These are phyloP conservation scores for Crotalus viridis DNA, from an alignment of 2,113 vertebrate genomes.

Conservation along the genomic window DNA sequence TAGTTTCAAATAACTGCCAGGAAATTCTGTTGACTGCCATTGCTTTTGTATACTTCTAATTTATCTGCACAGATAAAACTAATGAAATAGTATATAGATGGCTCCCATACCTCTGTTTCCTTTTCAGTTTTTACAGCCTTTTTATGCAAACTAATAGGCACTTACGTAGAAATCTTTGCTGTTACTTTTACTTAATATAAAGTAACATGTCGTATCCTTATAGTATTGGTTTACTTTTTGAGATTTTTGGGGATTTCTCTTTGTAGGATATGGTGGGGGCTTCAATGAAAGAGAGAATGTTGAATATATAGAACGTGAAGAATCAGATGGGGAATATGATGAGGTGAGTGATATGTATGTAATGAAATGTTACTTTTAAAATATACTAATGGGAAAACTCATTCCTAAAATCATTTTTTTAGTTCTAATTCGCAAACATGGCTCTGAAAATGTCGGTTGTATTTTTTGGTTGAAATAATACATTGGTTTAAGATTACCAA, in stretches of 20 bases:
- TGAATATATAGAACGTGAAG: slow-evolving; percentile 96
- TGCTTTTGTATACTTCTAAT: neutral
- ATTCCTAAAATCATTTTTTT: neutral
- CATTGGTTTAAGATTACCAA: neutral
- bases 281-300: slow-evolving; percentile 98
- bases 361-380: neutral
- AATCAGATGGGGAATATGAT: slow-evolving; percentile 98
- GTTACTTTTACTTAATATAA: neutral
- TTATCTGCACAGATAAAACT: neutral
- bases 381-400: neutral
- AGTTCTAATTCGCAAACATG: neutral
- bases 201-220: neutral
- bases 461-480: neutral
- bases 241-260: neutral
- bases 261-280: slow-evolving; percentile 94
- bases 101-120: neutral
- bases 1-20: neutral
- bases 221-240: neutral
- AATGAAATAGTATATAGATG: neutral
- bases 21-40: neutral
- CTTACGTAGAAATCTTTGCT: neutral
- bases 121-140: neutral
- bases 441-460: neutral
- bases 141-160: neutral
- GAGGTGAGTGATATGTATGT: slow-evolving; percentile 69